These are phyloP conservation scores for Watsonalla cultraria DNA, from an alignment of 2,888 invertebrate genomes.

Conservation along the genomic window DNA sequence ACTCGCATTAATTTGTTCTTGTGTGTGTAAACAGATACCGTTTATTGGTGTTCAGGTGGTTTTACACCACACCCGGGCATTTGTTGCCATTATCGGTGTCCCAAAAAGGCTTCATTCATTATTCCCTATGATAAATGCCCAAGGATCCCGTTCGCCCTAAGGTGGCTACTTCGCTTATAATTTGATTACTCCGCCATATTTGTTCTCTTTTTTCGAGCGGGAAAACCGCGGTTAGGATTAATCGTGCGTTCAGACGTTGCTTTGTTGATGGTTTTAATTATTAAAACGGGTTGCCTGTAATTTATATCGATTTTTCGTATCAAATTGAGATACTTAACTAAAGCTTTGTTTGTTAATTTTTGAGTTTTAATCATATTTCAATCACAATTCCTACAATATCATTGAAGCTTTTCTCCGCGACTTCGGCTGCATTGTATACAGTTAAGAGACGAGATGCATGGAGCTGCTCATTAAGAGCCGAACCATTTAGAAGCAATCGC, in stretches of 20 bases:
- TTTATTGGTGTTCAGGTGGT: not conserved
- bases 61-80: slow-evolving; percentile 1
- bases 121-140: slow-evolving; percentile 55
- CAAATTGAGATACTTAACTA: slow-evolving; percentile 6
- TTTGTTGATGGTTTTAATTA: slow-evolving; percentile 32
- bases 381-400: no score
- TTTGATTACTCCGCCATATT: slow-evolving; percentile 58
- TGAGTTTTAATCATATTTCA: no score
- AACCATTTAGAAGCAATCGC: no score
- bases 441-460: no score
- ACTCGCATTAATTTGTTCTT: not conserved
- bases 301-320: slow-evolving; percentile 16
- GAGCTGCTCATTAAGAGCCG: no score
- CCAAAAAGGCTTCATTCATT: slow-evolving; percentile 49
- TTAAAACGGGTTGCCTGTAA: slow-evolving; percentile 30
- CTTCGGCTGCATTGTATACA: no score
- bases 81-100: slow-evolving; percentile 38
- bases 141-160: slow-evolving; percentile 47
- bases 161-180: slow-evolving; percentile 48
- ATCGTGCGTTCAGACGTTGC: slow-evolving; percentile 34
- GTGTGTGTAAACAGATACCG: not conserved
- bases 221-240: slow-evolving; percentile 32
- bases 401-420: no score
- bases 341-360: not conserved
- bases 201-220: slow-evolving; percentile 32